These are phyloP conservation scores for Fregata magnificens DNA, from an alignment of 2,113 vertebrate genomes.

Conservation along the genomic window DNA sequence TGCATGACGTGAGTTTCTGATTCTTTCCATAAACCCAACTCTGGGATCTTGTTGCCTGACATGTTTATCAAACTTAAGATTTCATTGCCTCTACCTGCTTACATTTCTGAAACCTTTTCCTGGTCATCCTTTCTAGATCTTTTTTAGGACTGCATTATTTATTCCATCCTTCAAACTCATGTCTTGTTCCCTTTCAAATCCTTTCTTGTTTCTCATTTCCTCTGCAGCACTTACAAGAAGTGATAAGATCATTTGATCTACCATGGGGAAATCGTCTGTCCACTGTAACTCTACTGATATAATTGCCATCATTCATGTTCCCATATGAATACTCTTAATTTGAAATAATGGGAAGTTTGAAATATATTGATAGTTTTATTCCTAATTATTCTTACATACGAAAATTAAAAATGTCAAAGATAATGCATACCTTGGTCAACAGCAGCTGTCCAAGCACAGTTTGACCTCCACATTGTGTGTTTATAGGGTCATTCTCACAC, in stretches of 20 bases:
- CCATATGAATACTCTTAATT: background rate
- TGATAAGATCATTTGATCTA: background rate
- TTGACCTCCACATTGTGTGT: background rate
- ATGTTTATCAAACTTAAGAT: background rate
- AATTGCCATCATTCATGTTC: background rate
- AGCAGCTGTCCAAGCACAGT: background rate
- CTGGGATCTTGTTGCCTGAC: background rate
- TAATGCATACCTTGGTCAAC: background rate
- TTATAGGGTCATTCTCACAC: background rate
- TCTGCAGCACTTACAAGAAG: background rate
- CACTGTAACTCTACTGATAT: background rate
- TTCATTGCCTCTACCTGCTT: background rate
- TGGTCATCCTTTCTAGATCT: background rate
- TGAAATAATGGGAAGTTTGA: background rate
- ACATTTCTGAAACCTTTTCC: background rate
- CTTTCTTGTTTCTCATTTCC: background rate
- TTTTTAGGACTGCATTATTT: background rate
- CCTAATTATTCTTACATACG: background rate
- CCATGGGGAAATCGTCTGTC: background rate
- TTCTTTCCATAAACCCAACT: background rate
- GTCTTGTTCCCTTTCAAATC: background rate
- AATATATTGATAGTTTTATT: background rate
- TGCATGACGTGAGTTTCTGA: background rate
- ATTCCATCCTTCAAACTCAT: background rate
- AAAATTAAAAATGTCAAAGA: background rate